Evolutionary conservation across 2,113 vertebrate genomes (phyloP).

Genomic region (Oplegnathus fasciatus): DNA sequence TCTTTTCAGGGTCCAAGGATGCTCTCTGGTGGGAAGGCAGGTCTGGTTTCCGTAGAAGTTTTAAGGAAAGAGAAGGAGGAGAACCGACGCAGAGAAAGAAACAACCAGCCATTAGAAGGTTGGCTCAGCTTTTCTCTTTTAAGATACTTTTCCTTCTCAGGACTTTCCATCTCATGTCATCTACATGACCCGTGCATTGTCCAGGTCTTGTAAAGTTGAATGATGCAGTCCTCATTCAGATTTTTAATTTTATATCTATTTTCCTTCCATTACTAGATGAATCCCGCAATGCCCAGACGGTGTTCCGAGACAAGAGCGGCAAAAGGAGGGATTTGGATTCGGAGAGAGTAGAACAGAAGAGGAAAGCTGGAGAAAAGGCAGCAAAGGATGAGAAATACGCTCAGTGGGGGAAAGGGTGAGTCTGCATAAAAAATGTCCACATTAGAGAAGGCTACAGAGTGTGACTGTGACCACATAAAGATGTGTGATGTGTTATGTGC

Average conservation of each 20-base stretch:
- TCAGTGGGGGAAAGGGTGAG: constrained; percentile 96
- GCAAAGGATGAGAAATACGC: constrained; percentile 92
- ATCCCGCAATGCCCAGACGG: constrained; percentile 87
- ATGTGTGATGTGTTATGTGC: neutral
- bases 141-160: neutral
- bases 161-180: neutral
- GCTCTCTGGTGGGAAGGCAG: constrained; percentile 89
- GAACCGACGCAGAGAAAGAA: constrained; percentile 83
- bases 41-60: constrained; percentile 89
- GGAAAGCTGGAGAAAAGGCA: constrained; percentile 86
- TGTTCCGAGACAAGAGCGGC: constrained; percentile 93
- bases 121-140: neutral
- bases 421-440: neutral
- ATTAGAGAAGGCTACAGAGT: neutral
- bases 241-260: neutral
- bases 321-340: constrained; percentile 89
- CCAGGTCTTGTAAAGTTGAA: neutral
- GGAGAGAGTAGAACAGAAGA: constrained; percentile 89
- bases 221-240: neutral
- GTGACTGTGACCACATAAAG: neutral
- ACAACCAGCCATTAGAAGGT: constrained; percentile 89
- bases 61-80: constrained; percentile 90
- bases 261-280: constrained; percentile 83
- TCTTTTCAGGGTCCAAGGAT: constrained; percentile 79
- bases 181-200: neutral